Percentiles rank a stretch among this genome's conserved stretches.
Evolutionary conservation across 2,113 vertebrate species (phyloP).

Genomic region (Zootoca vivipara): DNA sequence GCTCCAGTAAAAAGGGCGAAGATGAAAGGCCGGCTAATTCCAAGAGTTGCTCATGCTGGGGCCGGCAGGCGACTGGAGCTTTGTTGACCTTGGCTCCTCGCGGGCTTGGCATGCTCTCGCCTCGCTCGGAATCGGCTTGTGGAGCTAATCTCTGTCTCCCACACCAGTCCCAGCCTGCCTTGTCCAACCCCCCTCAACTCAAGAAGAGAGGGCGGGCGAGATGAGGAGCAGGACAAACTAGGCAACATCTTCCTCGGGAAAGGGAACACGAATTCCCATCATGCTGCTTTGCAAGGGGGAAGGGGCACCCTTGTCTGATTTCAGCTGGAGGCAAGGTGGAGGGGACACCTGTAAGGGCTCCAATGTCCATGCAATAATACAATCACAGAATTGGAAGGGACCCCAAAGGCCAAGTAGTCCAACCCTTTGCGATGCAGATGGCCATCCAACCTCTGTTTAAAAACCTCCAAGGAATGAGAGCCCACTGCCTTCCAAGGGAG

Average conservation of each 20-base stretch:
- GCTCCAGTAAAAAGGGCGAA: constrained; percentile 22
- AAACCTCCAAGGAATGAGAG: no score
- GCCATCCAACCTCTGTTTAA: no score
- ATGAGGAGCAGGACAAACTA: background rate
- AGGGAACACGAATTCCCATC: background rate
- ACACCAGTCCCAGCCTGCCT: background rate
- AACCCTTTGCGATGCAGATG: no score
- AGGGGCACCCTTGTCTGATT: background rate
- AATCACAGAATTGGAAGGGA: no score
- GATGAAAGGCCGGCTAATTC: constrained; percentile 22
- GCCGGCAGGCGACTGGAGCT: background rate
- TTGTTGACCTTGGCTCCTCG: background rate
- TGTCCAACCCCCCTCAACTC: background rate
- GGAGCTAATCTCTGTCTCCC: background rate
- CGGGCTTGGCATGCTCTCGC: background rate
- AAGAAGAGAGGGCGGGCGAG: background rate
- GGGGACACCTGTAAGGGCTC: background rate
- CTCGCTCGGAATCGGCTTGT: background rate
- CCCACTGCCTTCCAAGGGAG: no score
- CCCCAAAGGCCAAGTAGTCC: no score
- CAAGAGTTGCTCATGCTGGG: background rate
- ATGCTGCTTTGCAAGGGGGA: no score
- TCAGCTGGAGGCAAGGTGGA: background rate
- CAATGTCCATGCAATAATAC: no score
- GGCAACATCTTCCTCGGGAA: no score